phyloP scores from a whole-genome alignment of 2,888 invertebrate species.

The Eretmocerus hayati region DNA sequence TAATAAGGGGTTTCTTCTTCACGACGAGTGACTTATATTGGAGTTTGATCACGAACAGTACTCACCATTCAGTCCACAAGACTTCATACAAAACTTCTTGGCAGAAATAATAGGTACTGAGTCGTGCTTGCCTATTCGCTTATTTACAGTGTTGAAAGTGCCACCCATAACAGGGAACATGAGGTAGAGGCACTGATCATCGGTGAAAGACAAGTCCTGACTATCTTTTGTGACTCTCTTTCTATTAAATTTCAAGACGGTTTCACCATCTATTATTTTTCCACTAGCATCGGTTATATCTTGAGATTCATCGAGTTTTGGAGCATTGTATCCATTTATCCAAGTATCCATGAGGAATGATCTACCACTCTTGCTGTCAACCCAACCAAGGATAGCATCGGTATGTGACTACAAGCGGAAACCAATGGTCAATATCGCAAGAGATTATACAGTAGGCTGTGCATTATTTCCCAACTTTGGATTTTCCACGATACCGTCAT shows the following conservation, averaged over 20 bases:
- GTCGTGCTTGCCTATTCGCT: slow-evolving; percentile 76
- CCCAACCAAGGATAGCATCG: slow-evolving; percentile 86
- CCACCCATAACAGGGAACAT: slow-evolving; percentile 85
- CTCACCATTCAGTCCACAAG: slow-evolving; percentile 66
- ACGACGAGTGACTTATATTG: neutral
- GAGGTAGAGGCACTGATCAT: slow-evolving; percentile 75
- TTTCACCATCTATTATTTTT: slow-evolving; percentile 65
- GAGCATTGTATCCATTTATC: slow-evolving; percentile 72
- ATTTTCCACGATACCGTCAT: too few species aligned
- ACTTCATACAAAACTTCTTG: slow-evolving; percentile 73
- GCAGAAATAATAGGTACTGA: slow-evolving; percentile 65
- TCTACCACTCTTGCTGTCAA: slow-evolving; percentile 67
- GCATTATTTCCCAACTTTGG: too few species aligned
- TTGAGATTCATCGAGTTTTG: slow-evolving; percentile 58
- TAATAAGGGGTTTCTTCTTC: neutral
- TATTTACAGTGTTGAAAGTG: slow-evolving; percentile 72
- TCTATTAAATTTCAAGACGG: slow-evolving; percentile 70
- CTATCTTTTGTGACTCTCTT: slow-evolving; percentile 68
- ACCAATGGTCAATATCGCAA: too few species aligned
- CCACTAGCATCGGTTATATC: slow-evolving; percentile 66
- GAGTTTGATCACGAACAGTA: slow-evolving; percentile 5
- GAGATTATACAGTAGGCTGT: too few species aligned
- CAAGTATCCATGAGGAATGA: slow-evolving; percentile 86
- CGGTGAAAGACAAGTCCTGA: slow-evolving; percentile 74
- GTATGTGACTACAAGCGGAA: too few species aligned